Evolutionary conservation across 2,888 invertebrate species (phyloP).

Genomic region (Syrista parreyssii): DNA sequence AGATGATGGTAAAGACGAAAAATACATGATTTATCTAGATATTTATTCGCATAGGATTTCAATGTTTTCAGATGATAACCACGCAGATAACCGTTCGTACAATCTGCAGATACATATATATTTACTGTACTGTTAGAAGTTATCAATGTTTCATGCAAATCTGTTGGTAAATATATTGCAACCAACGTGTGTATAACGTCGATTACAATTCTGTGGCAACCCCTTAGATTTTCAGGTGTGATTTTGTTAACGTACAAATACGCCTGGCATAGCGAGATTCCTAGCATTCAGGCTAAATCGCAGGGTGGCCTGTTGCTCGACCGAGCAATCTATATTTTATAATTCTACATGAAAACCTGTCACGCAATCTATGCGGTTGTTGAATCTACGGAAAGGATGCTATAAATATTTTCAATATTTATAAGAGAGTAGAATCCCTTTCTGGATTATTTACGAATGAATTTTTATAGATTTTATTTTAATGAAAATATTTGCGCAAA

Average conservation of each 20-base stretch:
- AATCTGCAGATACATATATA: neutral
- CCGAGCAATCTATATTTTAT: neutral
- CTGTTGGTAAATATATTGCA: neutral
- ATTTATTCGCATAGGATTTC: neutral
- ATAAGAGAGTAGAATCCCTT: too few species aligned
- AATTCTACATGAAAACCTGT: neutral
- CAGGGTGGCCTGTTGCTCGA: neutral
- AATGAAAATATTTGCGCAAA: too few species aligned
- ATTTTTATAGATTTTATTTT: too few species aligned
- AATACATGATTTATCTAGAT: neutral
- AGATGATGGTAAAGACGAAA: neutral
- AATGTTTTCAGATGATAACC: neutral
- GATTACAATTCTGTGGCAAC: neutral
- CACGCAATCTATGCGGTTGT: neutral
- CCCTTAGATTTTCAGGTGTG: neutral
- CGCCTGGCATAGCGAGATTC: neutral
- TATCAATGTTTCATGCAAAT: slow-evolving; percentile 31
- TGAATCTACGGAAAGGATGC: neutral
- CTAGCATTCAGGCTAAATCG: neutral
- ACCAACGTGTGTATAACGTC: neutral
- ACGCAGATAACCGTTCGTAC: neutral
- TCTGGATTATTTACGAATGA: too few species aligned
- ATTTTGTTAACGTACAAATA: neutral
- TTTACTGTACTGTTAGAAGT: slow-evolving; percentile 16
- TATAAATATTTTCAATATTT: neutral